Conservation (phyloP, 2,113 vertebrate genomes). For the Axis porcinus region DNA sequence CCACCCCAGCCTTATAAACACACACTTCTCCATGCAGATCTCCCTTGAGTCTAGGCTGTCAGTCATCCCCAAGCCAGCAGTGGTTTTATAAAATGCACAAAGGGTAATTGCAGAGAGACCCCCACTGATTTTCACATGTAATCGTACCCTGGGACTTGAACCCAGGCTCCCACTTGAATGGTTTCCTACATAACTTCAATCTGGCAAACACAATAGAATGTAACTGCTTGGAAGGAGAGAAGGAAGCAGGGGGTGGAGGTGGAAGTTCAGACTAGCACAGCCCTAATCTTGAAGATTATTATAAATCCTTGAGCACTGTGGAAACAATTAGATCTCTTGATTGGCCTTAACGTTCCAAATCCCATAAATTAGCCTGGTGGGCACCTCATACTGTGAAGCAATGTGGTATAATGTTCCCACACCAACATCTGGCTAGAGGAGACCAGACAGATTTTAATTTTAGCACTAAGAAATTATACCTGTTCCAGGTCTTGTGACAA, state of each 20-base stretch:
- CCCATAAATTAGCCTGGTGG: conserved; percentile 31
- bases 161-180: background rate
- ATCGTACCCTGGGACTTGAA: conserved; percentile 28
- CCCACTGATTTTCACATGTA: background rate
- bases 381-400: background rate
- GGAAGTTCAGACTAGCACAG: background rate
- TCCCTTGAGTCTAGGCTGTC: background rate
- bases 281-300: conserved; percentile 36
- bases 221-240: background rate
- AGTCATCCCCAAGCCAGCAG: conserved; percentile 13
- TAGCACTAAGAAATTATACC: conserved; percentile 51
- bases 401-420: background rate
- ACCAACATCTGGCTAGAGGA: background rate
- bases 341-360: conserved; percentile 44
- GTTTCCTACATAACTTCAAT: background rate
- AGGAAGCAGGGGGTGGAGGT: background rate
- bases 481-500: conserved; percentile 6
- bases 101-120: conserved; percentile 47
- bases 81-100: conserved; percentile 38
- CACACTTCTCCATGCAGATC: background rate
- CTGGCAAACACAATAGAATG: conserved; percentile 36
- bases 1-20: background rate
- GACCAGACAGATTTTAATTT: conserved; percentile 43
- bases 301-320: conserved; percentile 46
- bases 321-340: conserved; percentile 62